These are phyloP conservation scores for Mimas tiliae DNA, from an alignment of 2,888 invertebrate genomes.

Conservation along the genomic window DNA sequence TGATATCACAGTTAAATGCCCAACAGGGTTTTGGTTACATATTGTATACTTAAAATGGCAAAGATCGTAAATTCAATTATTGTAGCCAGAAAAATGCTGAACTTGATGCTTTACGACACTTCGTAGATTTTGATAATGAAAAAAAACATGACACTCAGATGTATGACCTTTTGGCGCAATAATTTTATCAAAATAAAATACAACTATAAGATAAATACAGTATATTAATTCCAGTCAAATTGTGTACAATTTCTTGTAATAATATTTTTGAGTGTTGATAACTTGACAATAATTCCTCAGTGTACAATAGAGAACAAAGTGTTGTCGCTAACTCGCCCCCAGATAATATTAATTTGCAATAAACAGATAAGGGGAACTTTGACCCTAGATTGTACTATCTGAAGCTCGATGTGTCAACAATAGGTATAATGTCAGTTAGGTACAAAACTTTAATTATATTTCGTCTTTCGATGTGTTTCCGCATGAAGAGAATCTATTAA, in stretches of 20 bases:
- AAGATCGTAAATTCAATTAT: too few relatives aligned
- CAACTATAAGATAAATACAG: neutral
- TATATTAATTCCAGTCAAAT: neutral
- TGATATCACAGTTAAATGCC: too few relatives aligned
- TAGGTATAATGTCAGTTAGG: conserved; percentile 31
- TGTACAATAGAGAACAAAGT: conserved; percentile 36
- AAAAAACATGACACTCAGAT: too few relatives aligned
- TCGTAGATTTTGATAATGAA: too few relatives aligned
- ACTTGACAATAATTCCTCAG: conserved; percentile 30
- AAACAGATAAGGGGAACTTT: conserved; percentile 47
- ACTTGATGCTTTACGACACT: too few relatives aligned
- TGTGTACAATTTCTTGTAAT: neutral
- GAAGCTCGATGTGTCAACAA: conserved; percentile 38
- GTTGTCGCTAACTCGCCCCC: conserved; percentile 33
- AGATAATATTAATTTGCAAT: conserved; percentile 34
- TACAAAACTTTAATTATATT: conserved; percentile 2
- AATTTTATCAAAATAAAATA: neutral
- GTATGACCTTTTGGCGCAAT: neutral
- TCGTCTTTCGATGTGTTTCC: neutral
- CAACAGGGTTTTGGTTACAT: too few relatives aligned
- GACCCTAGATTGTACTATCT: conserved; percentile 53
- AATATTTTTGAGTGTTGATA: neutral
- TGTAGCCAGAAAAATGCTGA: too few relatives aligned
- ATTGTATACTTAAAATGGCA: too few relatives aligned
- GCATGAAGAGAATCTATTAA: neutral